Evolutionary conservation across 2,888 invertebrate genomes (phyloP), one percentile per base, ranked within the genome.

Genomic region (Plagodis dolabraria): DNA sequence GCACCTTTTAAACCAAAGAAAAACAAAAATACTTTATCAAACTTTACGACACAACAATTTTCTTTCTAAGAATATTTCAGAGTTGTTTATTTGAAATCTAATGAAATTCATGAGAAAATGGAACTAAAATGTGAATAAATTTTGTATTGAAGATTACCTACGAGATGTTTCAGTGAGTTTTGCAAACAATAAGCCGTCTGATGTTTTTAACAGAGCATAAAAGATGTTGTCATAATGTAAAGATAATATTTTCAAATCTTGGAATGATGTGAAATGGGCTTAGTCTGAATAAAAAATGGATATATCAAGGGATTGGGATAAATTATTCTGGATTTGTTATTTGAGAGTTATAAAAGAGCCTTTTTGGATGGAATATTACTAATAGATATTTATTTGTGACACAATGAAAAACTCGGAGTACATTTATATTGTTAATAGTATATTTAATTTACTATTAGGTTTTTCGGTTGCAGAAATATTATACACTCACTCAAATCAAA

Each of bases 21-120:
- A 49, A 22, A 33, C 9, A 49, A n/a, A 33, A 7, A 49, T 34
- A 44, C 6, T 11, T 7, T 47, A 10, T 7, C 12, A 47, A 6
- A 47, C 5, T 47, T 7, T 5, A 38, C 38, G 22, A 53, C 49
- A 38, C 45, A 61, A 53, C 56, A 48, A 11, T 53, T 57, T 53
- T 42, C 51, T 53, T 51, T 46, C 52, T 38, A 36, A 55, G 43
- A 57, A 61, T 51, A 63, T 40, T 44, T 38, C 33, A 36, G 54
- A 52, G 47, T 57, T 63, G 55, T 65, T 63, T 63, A 63, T 65
- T 60, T 51, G 51, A 58, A 57, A 55, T 44, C 57, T 58, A 63
- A 63, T 67, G 63, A 62, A 60, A 64, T 67, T 67, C 64, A 63
- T 63, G 60, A 67, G 57, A 67, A 61, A 63, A 63, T 62, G 43